Evolutionary conservation across 2,797 vertebrate genomes (phyloP).

Genomic region (Kryptopterus vitreolus): DNA sequence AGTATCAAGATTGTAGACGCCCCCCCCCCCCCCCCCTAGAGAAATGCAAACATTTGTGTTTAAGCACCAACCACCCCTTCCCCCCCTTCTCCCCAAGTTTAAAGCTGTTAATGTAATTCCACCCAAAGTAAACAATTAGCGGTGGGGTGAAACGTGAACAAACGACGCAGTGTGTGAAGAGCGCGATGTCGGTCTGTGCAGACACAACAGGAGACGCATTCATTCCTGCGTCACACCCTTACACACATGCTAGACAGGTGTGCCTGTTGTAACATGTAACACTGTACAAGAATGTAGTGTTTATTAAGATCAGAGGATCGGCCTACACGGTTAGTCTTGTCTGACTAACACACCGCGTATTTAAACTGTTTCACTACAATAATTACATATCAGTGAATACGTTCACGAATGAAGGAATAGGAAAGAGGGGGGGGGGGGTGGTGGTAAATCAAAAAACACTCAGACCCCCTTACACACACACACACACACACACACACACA

Average conservation of each 20-base stretch:
- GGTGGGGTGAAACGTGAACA: constrained; percentile 36
- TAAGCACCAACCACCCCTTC: constrained; percentile 12
- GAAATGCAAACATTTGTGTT: constrained; percentile 39
- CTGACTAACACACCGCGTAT: background rate
- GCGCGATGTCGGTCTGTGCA: constrained; percentile 38
- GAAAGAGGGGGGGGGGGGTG: background rate
- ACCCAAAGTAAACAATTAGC: constrained; percentile 38
- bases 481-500: too few species aligned
- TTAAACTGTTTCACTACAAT: background rate
- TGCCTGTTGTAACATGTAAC: constrained; percentile 49
- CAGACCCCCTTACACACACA: too few species aligned
- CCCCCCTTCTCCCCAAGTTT: constrained; percentile 12
- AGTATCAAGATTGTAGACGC: background rate
- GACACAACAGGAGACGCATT: constrained; percentile 49
- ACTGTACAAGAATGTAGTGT: constrained; percentile 26
- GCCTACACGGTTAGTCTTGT: background rate
- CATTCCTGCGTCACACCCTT: constrained; percentile 40
- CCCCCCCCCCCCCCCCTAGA: constrained; percentile 17
- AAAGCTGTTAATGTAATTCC: constrained; percentile 25
- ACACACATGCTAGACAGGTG: constrained; percentile 37
- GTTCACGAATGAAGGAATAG: background rate
- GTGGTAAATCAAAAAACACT: too few species aligned
- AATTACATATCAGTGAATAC: too few species aligned
- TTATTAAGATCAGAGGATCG: constrained; percentile 19
- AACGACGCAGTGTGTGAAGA: constrained; percentile 40